Conservation (phyloP, 2,888 invertebrate genomes). For the Scaptomyza caliginosa region DNA sequence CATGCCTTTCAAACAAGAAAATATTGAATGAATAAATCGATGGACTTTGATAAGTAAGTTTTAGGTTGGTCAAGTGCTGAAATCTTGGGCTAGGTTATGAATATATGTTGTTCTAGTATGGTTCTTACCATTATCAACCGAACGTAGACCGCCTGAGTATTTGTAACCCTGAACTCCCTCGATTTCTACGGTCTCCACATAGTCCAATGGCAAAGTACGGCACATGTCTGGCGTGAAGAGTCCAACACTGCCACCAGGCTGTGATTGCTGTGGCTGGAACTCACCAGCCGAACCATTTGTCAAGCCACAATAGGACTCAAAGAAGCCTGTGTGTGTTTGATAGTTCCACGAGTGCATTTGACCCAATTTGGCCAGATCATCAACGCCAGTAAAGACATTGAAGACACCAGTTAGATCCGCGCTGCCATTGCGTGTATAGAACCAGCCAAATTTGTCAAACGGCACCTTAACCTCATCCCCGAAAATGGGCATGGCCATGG, state of each 20-base stretch:
- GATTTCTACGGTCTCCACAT: conserved; percentile 85
- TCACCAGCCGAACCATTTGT: conserved; percentile 92
- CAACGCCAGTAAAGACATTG: conserved; percentile 90
- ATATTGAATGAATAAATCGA: too few species aligned
- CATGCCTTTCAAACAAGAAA: too few species aligned
- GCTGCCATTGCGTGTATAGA: conserved; percentile 92
- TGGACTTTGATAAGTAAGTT: too few species aligned
- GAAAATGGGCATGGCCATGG: conserved; percentile 86
- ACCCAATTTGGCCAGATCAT: conserved; percentile 87
- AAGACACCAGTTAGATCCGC: conserved; percentile 90
- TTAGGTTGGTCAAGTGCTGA: too few species aligned
- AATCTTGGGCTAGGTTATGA: too few species aligned
- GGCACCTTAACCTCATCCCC: conserved; percentile 86
- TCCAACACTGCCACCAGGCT: conserved; percentile 85
- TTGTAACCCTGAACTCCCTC: conserved; percentile 88
- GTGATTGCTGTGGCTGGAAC: conserved; percentile 88
- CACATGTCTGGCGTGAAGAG: conserved; percentile 92
- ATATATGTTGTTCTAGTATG: too few species aligned
- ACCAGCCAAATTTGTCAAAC: conserved; percentile 93
- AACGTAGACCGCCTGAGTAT: conserved; percentile 87
- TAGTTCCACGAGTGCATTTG: conserved; percentile 90
- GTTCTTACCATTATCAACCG: conserved; percentile 88
- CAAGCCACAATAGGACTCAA: conserved; percentile 86
- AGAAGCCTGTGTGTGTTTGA: conserved; percentile 85
- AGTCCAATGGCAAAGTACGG: conserved; percentile 88